Percentiles rank a stretch among this genome's conserved stretches.
Conservation (phyloP, 1,140 invertebrate species). For the Drosophila nigromelanica region DNA sequence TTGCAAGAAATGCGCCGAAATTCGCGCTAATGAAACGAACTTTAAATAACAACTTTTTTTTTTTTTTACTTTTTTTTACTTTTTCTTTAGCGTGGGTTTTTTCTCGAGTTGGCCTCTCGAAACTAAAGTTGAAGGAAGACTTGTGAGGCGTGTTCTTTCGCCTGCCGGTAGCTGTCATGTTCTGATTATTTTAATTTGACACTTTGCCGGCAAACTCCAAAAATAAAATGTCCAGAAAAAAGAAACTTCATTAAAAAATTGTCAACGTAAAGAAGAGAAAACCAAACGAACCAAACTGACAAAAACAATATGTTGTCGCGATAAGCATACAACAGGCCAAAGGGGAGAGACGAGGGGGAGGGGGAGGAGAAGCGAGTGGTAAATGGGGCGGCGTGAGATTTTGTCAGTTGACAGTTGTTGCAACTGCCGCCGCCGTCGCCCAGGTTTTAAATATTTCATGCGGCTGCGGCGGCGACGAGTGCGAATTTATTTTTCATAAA, state of each 20-base stretch:
- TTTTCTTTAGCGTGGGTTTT: background rate
- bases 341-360: background rate
- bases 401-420: conserved; percentile 34
- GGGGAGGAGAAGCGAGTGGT: no score
- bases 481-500: conserved; percentile 13
- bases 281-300: conserved; percentile 43
- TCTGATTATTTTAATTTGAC: conserved; percentile 82
- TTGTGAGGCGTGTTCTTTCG: conserved; percentile 37
- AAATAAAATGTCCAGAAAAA: conserved; percentile 17
- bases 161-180: conserved; percentile 79
- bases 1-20: conserved; percentile 77
- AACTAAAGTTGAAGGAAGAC: no score
- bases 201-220: conserved; percentile 60
- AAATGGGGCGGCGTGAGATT: background rate
- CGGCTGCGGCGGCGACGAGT: conserved; percentile 46
- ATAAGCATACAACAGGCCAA: conserved; percentile 48
- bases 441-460: conserved; percentile 61
- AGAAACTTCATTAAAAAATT: conserved; percentile 79
- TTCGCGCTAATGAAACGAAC: conserved; percentile 72
- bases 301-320: conserved; percentile 60
- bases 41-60: conserved; percentile 32
- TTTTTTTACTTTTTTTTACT: conserved; percentile 36
- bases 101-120: no score
- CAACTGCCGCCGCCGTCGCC: background rate
- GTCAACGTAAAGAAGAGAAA: conserved; percentile 54